Conservation (phyloP, 2,113 vertebrate species). For the Nesoenas mayeri region DNA sequence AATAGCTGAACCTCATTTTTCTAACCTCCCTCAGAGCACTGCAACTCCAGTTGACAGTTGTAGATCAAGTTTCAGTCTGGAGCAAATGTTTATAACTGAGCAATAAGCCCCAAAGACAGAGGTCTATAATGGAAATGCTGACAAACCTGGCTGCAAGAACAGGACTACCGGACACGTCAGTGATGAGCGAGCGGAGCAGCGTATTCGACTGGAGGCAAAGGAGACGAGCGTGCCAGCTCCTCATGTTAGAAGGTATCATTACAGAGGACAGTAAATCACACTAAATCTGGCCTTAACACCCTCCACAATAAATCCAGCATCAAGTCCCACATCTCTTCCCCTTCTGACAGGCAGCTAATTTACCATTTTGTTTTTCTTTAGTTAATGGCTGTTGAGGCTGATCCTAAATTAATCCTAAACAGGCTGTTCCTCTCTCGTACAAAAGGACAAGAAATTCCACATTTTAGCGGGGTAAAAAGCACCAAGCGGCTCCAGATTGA, state of each 20-base stretch:
- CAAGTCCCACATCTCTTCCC: background rate
- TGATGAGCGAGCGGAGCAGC: background rate
- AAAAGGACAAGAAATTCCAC: background rate
- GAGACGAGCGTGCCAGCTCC: background rate
- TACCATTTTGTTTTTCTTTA: background rate
- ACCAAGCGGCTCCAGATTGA: background rate
- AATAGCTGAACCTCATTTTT: background rate
- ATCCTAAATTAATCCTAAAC: constrained; percentile 19
- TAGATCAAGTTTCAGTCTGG: constrained; percentile 19
- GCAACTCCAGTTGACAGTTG: background rate
- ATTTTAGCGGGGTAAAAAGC: background rate
- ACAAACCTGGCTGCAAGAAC: background rate
- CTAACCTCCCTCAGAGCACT: background rate
- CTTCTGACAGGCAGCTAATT: background rate
- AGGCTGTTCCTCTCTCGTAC: background rate
- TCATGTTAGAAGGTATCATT: background rate
- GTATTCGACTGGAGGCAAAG: background rate
- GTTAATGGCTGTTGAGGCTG: background rate
- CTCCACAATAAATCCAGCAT: background rate
- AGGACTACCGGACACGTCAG: background rate
- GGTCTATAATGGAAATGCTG: background rate
- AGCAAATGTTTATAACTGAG: constrained; percentile 11
- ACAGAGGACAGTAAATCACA: background rate
- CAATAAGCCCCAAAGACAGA: background rate
- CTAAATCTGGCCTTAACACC: background rate